Base-by-base conservation (phyloP, 2,888 invertebrate genomes). In the Andrena bucephala region DNA sequence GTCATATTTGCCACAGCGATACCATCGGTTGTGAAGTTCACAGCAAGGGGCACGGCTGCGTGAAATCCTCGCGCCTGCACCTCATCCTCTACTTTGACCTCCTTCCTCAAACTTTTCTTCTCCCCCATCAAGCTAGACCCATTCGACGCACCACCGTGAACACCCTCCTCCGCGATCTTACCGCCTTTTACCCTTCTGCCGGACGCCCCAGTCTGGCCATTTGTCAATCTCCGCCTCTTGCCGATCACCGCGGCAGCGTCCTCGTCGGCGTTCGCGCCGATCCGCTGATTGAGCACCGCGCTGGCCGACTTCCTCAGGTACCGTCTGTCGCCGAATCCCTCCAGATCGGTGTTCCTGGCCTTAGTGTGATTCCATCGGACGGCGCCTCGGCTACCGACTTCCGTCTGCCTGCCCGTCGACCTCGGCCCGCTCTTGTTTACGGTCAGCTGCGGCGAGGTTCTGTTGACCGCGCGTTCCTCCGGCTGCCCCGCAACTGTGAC, bases 201-300 rank as follows among this genome's bases (percentile, higher is more conserved):
- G 7, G 60, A 27, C 10, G 24, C 27, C 1, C 7, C 57, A 3
- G 13, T 20, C 48, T 70, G 83, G 24, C 54, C 88, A 83, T 84
- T 84, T 69, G 72, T 24, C 36, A 83, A 59, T 7, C 88, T 84
- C 10, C 85, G 67, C 7, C 88, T 71, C 42, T 89, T 88, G 7
- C 20, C 69, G 10, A 59, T 13, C 10, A 7, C 36, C 24, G 24
- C 7, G 0, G 29, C 3, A 0, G 7, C 54, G 2, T 74, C 87
- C 2, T 88, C 87, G 29, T 83, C 80, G 4, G 68, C 63, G 29
- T 50, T 67, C 7, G 59, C 78, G 7, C 84, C 82, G 7, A 81
- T 85, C 59, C 92, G 76, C 62, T 92, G 92, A 86, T 91, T 91
- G 0, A 92, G 76, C 69, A 92, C 92, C 57, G 90, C 91, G 83